A percentile compares a stretch with the other conserved stretches of the same genome.
Conservation (phyloP, 2,888 invertebrate genomes). For the Sinohyriopsis cumingii region DNA sequence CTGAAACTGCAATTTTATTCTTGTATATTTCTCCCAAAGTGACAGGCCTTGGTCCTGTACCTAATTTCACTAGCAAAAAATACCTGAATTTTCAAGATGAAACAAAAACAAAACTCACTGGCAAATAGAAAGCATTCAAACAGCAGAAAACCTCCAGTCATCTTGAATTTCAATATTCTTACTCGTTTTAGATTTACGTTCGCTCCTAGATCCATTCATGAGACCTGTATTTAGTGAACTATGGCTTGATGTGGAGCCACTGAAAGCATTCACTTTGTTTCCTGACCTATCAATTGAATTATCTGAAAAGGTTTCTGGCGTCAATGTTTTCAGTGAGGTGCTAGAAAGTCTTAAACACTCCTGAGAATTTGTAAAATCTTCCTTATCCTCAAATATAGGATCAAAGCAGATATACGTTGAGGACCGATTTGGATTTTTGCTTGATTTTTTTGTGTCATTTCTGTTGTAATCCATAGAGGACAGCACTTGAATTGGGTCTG, state of each 20-base stretch:
- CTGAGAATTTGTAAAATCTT: slow-evolving; percentile 49
- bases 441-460: slow-evolving; percentile 29
- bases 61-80: too few species aligned
- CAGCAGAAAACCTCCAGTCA: slow-evolving; percentile 47
- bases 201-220: slow-evolving; percentile 27
- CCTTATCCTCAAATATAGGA: slow-evolving; percentile 61
- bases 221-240: slow-evolving; percentile 5
- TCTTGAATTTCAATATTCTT: slow-evolving; percentile 43
- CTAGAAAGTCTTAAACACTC: slow-evolving; percentile 48
- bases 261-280: slow-evolving; percentile 15
- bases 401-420: slow-evolving; percentile 66
- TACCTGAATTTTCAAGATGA: too few species aligned
- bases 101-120: not conserved
- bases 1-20: too few species aligned
- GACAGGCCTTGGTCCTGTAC: too few species aligned
- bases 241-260: slow-evolving; percentile 26
- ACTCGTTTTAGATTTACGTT: slow-evolving; percentile 43
- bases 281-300: not conserved
- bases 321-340: slow-evolving; percentile 11
- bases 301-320: not conserved
- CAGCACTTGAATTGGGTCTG: slow-evolving; percentile 44
- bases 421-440: slow-evolving; percentile 48
- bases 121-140: slow-evolving; percentile 15
- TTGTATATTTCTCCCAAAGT: too few species aligned
- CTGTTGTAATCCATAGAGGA: slow-evolving; percentile 36